Percentiles rank a stretch among this genome's conserved stretches.
These are phyloP conservation scores for Panagrolaimus sp. DNA, from an alignment of 1,140 invertebrate species.

Conservation along the genomic window DNA sequence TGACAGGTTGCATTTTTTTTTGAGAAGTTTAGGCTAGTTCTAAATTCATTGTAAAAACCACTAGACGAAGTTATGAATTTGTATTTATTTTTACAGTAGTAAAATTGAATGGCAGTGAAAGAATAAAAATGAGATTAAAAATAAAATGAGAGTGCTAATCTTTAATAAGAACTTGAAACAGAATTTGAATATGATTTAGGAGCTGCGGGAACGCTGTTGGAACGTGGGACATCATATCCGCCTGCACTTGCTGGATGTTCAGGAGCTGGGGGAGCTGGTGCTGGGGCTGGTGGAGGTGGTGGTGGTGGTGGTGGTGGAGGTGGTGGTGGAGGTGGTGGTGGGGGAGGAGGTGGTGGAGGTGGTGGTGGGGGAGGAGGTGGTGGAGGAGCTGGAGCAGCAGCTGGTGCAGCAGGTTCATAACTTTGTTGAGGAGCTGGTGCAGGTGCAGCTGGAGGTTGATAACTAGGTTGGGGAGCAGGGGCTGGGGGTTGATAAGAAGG, in stretches of 20 bases:
- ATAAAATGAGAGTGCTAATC: too few relatives aligned
- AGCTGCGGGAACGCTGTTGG: constrained; percentile 8
- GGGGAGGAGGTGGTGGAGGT: not conserved
- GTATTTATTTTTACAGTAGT: too few relatives aligned
- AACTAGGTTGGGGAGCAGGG: not conserved
- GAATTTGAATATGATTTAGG: constrained; percentile 4
- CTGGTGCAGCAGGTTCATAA: not conserved
- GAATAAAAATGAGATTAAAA: too few relatives aligned
- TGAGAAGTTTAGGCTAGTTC: too few relatives aligned
- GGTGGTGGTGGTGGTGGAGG: not conserved
- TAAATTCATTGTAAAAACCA: too few relatives aligned
- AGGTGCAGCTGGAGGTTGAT: not conserved
- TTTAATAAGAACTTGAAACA: constrained; percentile 10
- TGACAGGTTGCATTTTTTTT: too few relatives aligned
- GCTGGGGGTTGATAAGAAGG: not conserved
- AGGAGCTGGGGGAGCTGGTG: not conserved
- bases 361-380: constrained; percentile 4
- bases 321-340: not conserved
- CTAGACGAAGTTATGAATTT: too few relatives aligned
- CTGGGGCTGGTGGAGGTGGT: not conserved
- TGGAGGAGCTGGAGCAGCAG: constrained; percentile 1
- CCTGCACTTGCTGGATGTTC: constrained; percentile 19
- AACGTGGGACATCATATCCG: constrained; percentile 21
- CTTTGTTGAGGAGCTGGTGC: not conserved
- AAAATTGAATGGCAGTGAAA: too few relatives aligned